Evolutionary conservation across 2,797 vertebrate species (phyloP).

Genomic region (Gallinago solitaria): DNA sequence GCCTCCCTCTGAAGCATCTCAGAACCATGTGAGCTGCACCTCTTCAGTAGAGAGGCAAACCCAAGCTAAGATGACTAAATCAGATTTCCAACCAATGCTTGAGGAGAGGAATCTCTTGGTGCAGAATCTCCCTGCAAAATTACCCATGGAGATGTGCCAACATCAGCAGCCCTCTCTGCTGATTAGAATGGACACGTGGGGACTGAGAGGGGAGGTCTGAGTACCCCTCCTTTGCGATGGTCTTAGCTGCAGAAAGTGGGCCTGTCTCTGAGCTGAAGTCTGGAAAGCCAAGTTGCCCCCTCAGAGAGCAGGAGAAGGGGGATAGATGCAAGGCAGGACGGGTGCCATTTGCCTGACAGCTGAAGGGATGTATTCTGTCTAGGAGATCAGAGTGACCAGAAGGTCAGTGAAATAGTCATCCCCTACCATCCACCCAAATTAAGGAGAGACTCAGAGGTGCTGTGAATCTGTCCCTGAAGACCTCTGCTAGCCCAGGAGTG

Average conservation of each 20-base stretch:
- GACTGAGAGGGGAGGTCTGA: background rate
- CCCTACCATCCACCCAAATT: background rate
- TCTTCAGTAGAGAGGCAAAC: background rate
- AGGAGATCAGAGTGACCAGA: background rate
- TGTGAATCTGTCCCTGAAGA: background rate
- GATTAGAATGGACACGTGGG: background rate
- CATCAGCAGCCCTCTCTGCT: background rate
- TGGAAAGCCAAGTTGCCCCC: background rate
- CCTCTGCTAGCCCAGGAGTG: background rate
- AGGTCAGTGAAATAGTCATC: background rate
- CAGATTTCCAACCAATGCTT: background rate
- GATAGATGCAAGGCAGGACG: accelerated
- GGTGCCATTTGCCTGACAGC: background rate
- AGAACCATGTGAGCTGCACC: background rate
- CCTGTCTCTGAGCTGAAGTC: background rate
- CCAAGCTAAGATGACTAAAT: background rate
- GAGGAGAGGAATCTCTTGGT: background rate
- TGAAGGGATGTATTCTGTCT: background rate
- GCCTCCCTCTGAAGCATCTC: slow-evolving; percentile 14
- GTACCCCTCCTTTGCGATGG: background rate
- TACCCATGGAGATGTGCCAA: background rate
- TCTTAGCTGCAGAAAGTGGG: background rate
- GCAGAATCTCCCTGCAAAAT: background rate
- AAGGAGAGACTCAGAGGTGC: background rate
- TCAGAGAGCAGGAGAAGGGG: background rate